Base-by-base conservation (phyloP, 1,140 invertebrate genomes). In the Oreohelix idahoensis region DNA sequence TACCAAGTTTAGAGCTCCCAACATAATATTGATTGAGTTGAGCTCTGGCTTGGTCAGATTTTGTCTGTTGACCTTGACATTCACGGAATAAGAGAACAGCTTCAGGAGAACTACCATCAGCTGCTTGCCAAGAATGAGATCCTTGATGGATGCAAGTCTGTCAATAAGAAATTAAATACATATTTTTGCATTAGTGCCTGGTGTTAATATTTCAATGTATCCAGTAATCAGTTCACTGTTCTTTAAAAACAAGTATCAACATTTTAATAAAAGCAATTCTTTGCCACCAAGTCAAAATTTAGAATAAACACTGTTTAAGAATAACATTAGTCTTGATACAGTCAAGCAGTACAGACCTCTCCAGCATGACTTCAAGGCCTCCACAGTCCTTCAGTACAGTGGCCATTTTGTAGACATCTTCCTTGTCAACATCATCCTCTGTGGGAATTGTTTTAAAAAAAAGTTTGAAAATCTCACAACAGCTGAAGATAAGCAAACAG, bases 351-450 rank as follows among this genome's bases (percentile, higher is more conserved):
- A 38, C 85, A 79, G 75, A 91, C 90, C 90, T 91, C 79, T 91
- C 86, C 45, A 93, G 84, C 91, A 93, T 92, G 36, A 96, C 96
- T 88, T 97, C 95, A 2, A 99, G 93, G 0, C 98, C 98, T 70
- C 96, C 96, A 93, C 96, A 97, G 83, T 96, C 94, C 15, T 95
- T 95, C 87, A 98, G 94, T n/a, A 96, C 95, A 89, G 94, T 94
- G 4, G 95, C 94, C 94, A 95, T 94, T 87, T 95, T 95, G 91
- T 98, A 99, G 0, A 98, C 95, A 91, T 98, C 96, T 91, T 99
- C 98, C 87, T 98, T 97, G 91, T 99, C 97, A 0, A 98, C 95
- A 84, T 97, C 95, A 90, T 97, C 96, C 85, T 97, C 96, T 90
- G 88, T 81, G 5, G 58, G 20, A 5, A 53, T 11, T 11, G 17